phyloP scores from a whole-genome alignment of 92 coral and sea anemone genomes.

The Montipora capitata region DNA sequence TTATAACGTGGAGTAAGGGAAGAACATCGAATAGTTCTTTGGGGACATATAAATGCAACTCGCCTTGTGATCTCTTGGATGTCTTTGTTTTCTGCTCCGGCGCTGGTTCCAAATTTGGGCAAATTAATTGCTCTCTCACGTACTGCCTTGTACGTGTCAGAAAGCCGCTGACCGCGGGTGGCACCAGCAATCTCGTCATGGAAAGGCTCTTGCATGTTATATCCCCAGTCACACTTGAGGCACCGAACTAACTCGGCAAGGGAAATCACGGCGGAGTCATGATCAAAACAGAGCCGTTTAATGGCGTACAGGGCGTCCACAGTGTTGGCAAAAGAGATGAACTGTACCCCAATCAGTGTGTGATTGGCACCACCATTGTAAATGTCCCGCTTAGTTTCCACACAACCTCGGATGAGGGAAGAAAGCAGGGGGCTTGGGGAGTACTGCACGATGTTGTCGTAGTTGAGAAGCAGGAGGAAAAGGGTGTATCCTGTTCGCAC shows the following conservation, averaged over 20 bases:
- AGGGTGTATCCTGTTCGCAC: constrained; percentile 71
- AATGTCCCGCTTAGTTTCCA: constrained; percentile 82
- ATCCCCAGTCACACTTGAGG: constrained; percentile 88
- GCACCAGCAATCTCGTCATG: constrained; percentile 74
- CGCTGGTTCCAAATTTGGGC: constrained; percentile 86
- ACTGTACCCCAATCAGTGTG: constrained; percentile 75
- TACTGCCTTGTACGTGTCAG: constrained; percentile 76
- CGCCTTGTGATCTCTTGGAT: constrained; percentile 70
- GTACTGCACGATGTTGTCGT: constrained; percentile 77
- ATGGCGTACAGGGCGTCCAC: constrained; percentile 85
- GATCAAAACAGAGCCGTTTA: constrained; percentile 82
- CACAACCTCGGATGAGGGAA: constrained; percentile 81
- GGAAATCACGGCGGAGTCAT: constrained; percentile 72
- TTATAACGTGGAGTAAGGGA: no score
- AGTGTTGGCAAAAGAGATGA: constrained; percentile 68
- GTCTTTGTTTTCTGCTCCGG: constrained; percentile 59
- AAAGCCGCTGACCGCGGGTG: constrained; percentile 73
- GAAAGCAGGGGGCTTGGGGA: constrained; percentile 90
- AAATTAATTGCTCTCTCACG: constrained; percentile 70
- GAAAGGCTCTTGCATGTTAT: constrained; percentile 78
- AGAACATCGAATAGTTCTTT: no score
- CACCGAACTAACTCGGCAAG: constrained; percentile 78
- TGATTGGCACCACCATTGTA: constrained; percentile 83
- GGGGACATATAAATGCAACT: neutral
- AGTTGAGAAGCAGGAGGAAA: constrained; percentile 74